Conservation (phyloP, 1,140 invertebrate species). For the Hyposmocoma kahamanoa region DNA sequence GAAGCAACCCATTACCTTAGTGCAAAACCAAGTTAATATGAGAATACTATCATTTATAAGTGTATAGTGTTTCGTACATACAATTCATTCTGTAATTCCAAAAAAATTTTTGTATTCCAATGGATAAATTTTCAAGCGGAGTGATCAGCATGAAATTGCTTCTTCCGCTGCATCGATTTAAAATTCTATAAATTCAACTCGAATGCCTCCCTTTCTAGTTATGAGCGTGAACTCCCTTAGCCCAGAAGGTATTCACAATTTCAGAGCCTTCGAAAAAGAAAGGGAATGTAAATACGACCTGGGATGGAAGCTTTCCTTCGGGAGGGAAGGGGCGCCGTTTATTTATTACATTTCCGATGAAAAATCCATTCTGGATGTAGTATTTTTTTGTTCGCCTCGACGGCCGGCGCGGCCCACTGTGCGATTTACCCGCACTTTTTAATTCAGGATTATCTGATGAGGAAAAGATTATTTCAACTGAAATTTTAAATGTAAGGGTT, state of each 20-base stretch:
- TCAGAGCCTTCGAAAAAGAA: constrained; percentile 16
- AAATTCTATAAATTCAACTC: too few relatives aligned
- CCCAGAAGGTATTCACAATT: constrained; percentile 18
- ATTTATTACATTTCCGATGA: constrained; percentile 29
- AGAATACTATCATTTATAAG: too few relatives aligned
- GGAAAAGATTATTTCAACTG: neutral
- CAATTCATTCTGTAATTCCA: too few relatives aligned
- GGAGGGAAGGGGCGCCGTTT: constrained; percentile 18
- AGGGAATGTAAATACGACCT: constrained; percentile 37
- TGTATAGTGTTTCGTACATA: too few relatives aligned
- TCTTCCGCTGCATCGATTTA: too few relatives aligned
- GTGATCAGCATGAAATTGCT: too few relatives aligned
- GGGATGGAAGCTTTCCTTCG: constrained; percentile 19
- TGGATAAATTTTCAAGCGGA: too few relatives aligned
- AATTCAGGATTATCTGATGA: neutral
- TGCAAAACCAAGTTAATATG: too few relatives aligned
- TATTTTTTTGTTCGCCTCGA: neutral
- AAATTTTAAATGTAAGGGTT: too few relatives aligned
- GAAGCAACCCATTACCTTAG: too few relatives aligned
- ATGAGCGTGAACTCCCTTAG: constrained; percentile 12
- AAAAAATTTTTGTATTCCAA: too few relatives aligned
- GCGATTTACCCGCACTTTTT: neutral
- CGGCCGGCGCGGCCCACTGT: neutral
- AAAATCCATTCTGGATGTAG: constrained; percentile 26
- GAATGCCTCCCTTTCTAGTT: constrained; percentile 11